phyloP scores from a whole-genome alignment of 2,113 vertebrate species.

The Periophthalmus modestus region DNA sequence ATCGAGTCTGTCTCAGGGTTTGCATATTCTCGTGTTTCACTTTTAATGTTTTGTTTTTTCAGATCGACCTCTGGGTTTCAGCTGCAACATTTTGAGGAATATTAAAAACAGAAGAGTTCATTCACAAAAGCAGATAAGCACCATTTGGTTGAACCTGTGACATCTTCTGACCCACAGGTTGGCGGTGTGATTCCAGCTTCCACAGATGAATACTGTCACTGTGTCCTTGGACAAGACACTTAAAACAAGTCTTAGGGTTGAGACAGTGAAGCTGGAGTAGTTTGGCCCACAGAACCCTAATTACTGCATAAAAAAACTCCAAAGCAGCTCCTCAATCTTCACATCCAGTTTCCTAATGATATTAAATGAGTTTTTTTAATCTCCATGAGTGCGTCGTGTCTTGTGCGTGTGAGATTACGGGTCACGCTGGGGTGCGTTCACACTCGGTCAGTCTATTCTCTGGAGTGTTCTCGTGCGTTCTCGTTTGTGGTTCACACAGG shows the following conservation, averaged over 20 bases:
- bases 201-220: too few species aligned
- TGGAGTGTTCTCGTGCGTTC: constrained; percentile 10
- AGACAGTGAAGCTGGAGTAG: neutral
- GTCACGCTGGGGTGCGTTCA: constrained; percentile 15
- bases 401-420: constrained; percentile 4
- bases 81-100: too few species aligned
- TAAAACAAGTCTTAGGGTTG: neutral
- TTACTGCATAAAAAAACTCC: neutral
- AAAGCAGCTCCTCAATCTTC: neutral
- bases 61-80: too few species aligned
- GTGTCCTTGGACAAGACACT: neutral
- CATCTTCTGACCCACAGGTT: too few species aligned
- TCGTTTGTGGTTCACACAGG: constrained; percentile 26
- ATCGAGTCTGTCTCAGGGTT: too few species aligned
- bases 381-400: neutral
- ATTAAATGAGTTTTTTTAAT: neutral
- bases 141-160: too few species aligned
- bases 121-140: too few species aligned
- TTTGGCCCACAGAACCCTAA: neutral
- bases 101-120: too few species aligned
- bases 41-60: too few species aligned
- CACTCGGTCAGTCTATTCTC: constrained; percentile 20
- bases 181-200: too few species aligned
- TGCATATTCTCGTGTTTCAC: too few species aligned
- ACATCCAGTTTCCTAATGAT: neutral